A percentile compares a stretch with the other conserved stretches of the same genome.
Evolutionary conservation across 2,797 vertebrate genomes (phyloP).

Genomic region (Fistularia commersonii): DNA sequence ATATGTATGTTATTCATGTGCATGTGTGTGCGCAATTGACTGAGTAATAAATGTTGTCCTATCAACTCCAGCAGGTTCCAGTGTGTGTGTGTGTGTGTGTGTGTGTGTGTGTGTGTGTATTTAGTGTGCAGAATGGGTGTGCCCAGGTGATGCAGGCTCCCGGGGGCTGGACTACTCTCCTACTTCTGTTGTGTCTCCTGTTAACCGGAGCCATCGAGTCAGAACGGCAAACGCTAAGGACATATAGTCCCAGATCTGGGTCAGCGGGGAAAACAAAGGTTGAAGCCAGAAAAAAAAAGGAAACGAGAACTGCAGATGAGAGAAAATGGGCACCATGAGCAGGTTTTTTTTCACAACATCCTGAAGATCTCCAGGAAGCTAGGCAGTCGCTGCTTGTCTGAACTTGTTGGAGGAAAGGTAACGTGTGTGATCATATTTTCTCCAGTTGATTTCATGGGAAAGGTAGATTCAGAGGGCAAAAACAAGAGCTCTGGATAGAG

Average conservation of each 20-base stretch:
- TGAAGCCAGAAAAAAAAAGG: conserved; percentile 8
- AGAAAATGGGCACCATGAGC: conserved; percentile 34
- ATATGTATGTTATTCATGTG: conserved; percentile 3
- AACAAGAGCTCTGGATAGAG: conserved; percentile 32
- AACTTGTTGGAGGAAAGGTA: conserved; percentile 68
- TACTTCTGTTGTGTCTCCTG: conserved; percentile 68
- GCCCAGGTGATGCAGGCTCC: conserved; percentile 44
- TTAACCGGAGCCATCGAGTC: conserved; percentile 9
- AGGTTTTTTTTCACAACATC: conserved; percentile 33
- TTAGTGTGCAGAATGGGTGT: conserved; percentile 61
- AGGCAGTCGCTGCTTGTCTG: conserved; percentile 61
- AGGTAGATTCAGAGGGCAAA: conserved; percentile 13
- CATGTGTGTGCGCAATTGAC: conserved; percentile 4
- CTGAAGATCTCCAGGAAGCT: conserved; percentile 72
- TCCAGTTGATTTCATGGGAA: conserved; percentile 12
- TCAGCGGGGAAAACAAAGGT: background rate
- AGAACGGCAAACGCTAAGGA: conserved; percentile 7
- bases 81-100: conserved; percentile 17
- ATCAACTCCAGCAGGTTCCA: conserved; percentile 1
- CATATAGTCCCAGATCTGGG: conserved; percentile 23
- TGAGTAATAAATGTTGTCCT: conserved; percentile 8
- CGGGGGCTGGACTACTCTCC: conserved; percentile 60
- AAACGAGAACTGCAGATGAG: conserved; percentile 40
- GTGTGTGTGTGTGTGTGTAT: conserved; percentile 7
- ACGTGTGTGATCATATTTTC: conserved; percentile 11